Conservation (phyloP, 2,113 vertebrate genomes). For the Indicator maculatus region DNA sequence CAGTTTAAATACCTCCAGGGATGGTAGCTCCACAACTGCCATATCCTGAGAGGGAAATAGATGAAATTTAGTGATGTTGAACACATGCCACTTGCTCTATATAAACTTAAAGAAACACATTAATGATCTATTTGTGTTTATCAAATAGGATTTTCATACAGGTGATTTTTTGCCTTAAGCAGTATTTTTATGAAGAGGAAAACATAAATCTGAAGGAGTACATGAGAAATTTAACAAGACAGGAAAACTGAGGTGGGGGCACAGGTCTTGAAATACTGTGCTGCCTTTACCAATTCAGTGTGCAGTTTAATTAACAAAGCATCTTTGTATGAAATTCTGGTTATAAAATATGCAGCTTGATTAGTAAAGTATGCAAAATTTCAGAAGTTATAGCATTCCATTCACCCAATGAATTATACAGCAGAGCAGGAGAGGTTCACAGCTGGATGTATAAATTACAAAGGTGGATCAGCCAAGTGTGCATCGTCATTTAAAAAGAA, state of each 20-base stretch:
- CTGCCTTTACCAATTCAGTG: neutral
- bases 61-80: neutral
- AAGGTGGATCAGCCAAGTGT: slow-evolving; percentile 11
- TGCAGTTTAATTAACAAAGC: neutral
- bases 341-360: slow-evolving; percentile 21
- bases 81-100: neutral
- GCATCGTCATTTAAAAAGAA: slow-evolving; percentile 44
- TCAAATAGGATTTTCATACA: neutral
- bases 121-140: neutral
- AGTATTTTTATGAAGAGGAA: neutral
- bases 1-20: no score
- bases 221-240: neutral
- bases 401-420: slow-evolving; percentile 30
- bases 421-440: neutral
- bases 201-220: neutral
- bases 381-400: neutral
- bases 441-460: slow-evolving; percentile 36
- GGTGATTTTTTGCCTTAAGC: neutral
- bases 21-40: no score
- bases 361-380: neutral
- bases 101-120: neutral
- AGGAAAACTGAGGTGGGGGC: neutral
- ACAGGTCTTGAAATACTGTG: neutral
- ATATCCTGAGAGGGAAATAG: neutral
- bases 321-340: neutral